Percentiles rank a stretch among this genome's conserved stretches.
These are phyloP conservation scores for Podabrus alpinus DNA, from an alignment of 2,888 invertebrate species.

Conservation along the genomic window DNA sequence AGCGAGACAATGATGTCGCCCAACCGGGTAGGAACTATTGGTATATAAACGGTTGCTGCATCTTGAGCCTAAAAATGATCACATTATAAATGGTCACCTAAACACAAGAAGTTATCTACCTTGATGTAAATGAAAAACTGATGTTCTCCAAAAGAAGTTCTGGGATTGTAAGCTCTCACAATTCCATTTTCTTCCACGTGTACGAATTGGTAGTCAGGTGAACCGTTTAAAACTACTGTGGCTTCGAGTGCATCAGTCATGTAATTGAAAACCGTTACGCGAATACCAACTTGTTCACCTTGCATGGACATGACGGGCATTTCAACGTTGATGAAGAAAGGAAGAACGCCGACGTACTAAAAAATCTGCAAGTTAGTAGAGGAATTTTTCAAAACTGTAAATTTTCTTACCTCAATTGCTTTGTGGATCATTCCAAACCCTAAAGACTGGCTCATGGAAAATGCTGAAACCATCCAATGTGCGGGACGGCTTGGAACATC, in stretches of 20 bases:
- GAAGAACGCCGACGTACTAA: constrained; percentile 85
- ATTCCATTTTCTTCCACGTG: constrained; percentile 89
- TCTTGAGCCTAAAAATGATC: constrained; percentile 65
- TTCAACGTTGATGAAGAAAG: constrained; percentile 94
- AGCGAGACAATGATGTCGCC: constrained; percentile 77
- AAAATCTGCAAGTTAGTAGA: constrained; percentile 29
- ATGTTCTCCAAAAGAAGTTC: constrained; percentile 90
- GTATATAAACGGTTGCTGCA: constrained; percentile 83
- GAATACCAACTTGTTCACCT: constrained; percentile 92
- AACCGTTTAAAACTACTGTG: constrained; percentile 82
- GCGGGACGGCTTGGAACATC: constrained; percentile 85
- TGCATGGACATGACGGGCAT: constrained; percentile 82
- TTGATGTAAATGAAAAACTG: constrained; percentile 89
- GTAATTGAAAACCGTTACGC: constrained; percentile 94
- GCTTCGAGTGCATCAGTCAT: constrained; percentile 83
- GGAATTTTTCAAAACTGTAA: not conserved
- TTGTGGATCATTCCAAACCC: constrained; percentile 87
- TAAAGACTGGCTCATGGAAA: constrained; percentile 83
- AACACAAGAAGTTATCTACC: constrained; percentile 40
- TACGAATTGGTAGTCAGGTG: constrained; percentile 86
- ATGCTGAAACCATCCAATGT: constrained; percentile 92
- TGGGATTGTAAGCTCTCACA: constrained; percentile 85
- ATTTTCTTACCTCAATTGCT: constrained; percentile 69
- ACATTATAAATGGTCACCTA: not conserved
- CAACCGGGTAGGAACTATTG: constrained; percentile 81